Evolutionary conservation across 1,140 invertebrate species (phyloP), one percentile per base, ranked within the genome.

Genomic region (Polypedilum pembai): DNA sequence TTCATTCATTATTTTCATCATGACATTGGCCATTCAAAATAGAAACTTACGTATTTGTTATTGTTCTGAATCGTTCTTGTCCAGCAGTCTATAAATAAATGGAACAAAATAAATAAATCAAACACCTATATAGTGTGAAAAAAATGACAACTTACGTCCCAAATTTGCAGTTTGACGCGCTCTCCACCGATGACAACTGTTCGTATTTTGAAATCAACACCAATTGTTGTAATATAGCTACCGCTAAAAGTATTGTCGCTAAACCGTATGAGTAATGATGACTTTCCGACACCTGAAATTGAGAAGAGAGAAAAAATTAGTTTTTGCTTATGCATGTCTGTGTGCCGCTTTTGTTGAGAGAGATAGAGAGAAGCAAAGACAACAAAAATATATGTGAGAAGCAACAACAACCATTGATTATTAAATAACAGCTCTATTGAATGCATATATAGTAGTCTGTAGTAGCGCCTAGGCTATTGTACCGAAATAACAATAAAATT

Each of bases 171-270:
- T 84, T 99, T 99, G 1, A 99, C 95, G 79, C 93, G 90, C 83
- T 97, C 91, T 73, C 96, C 96, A 80, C 96, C 92, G 77, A 99
- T 89, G 78, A 93, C 91, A 76, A 99, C 90, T 76, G 97, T 99
- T 80, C 96, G 88, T 80, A 99, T 99, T 88, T 99, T 99, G 83
- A 99, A 99, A 86, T 99, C 98, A 41, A 99, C 98, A 74, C 98
- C 98, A 84, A 99, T 99, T 33, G 98, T 99, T 56, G 97, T 99
- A 80, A 99, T 99, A 80, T 99, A 99, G 87, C 92, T 98, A 76
- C 96, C 94, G 79, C 94, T 94, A 83, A 99, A 99, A 76, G 94
- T 97, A 84, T 98, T 98, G 83, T 99, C 98, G 41, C 97, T 94
- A 85, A 99, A 99, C 76, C 97, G 86, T 74, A 99, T 85, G n/a